A percentile compares a stretch with the other conserved stretches of the same genome.
Evolutionary conservation across 2,113 vertebrate species (phyloP).

Genomic region (Atlantisia rogersi): DNA sequence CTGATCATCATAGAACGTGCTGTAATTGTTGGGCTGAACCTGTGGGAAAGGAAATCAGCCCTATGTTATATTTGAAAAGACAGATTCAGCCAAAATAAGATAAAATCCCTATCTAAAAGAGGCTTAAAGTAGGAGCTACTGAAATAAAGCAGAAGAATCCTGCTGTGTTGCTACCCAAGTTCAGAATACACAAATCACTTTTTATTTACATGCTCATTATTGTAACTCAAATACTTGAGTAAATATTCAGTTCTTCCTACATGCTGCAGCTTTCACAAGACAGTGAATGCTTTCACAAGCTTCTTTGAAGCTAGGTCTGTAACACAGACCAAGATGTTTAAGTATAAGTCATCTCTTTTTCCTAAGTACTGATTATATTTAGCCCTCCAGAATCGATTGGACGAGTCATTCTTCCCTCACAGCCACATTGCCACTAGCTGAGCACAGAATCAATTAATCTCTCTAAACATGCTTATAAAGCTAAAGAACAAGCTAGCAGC

Average conservation of each 20-base stretch:
- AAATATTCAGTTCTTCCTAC: background rate
- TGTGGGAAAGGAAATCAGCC: conserved; percentile 58
- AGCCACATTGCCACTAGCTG: background rate
- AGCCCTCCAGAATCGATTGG: background rate
- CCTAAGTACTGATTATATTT: background rate
- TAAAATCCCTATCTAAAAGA: background rate
- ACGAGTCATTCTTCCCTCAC: background rate
- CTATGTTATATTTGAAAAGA: background rate
- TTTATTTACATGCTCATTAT: background rate
- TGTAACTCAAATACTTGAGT: background rate
- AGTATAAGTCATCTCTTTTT: background rate
- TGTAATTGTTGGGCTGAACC: conserved; percentile 92
- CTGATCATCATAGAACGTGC: conserved; percentile 95
- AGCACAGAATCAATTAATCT: background rate
- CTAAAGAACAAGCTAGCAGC: background rate
- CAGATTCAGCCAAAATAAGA: background rate
- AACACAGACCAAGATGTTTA: background rate
- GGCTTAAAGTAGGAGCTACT: background rate
- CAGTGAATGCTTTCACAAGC: background rate
- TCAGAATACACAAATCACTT: background rate
- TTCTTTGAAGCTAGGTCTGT: background rate
- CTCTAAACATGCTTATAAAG: background rate
- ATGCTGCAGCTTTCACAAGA: background rate
- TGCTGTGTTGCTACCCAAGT: background rate
- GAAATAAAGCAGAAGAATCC: background rate